phyloP scores from a whole-genome alignment of 2,888 invertebrate species.

The Drosophila rellima region DNA sequence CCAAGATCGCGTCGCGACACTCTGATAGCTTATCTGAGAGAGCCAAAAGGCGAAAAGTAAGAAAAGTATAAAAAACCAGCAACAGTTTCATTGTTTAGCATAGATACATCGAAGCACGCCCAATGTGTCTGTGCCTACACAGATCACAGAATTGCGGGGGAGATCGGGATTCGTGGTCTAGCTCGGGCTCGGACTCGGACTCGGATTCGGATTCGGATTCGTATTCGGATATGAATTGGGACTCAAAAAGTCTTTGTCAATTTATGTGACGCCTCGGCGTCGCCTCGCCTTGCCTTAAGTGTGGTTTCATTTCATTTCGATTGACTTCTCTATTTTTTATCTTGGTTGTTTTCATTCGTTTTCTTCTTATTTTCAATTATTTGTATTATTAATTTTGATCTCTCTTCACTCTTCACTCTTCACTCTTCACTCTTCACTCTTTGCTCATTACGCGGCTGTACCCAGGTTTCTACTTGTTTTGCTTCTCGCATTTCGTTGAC shows the following conservation, averaged over 20 bases:
- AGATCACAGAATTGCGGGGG: background rate
- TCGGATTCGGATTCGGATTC: slow-evolving; percentile 18
- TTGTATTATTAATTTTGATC: slow-evolving; percentile 72
- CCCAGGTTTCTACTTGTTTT: slow-evolving; percentile 62
- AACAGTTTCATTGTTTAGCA: slow-evolving; percentile 58
- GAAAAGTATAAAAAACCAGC: background rate
- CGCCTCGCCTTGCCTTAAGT: slow-evolving; percentile 76
- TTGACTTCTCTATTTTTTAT: slow-evolving; percentile 36
- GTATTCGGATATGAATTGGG: slow-evolving; percentile 23
- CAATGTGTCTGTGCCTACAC: slow-evolving; percentile 45
- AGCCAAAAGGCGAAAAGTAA: slow-evolving; percentile 2
- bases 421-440: slow-evolving; percentile 77
- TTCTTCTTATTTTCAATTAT: slow-evolving; percentile 46
- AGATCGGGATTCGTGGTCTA: slow-evolving; percentile 7
- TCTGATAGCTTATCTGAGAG: slow-evolving; percentile 70
- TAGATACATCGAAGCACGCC: slow-evolving; percentile 66
- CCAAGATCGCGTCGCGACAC: slow-evolving; percentile 77
- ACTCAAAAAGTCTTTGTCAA: slow-evolving; percentile 59
- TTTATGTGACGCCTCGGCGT: slow-evolving; percentile 67
- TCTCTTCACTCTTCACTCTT: slow-evolving; percentile 75
- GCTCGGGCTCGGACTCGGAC: slow-evolving; percentile 1
- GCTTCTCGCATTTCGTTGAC: slow-evolving; percentile 79
- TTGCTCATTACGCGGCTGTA: slow-evolving; percentile 66
- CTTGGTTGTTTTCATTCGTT: slow-evolving; percentile 15
- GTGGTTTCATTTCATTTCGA: slow-evolving; percentile 75